Conservation (phyloP, 1,140 invertebrate genomes). For the Lamellibrachia luymesi region DNA sequence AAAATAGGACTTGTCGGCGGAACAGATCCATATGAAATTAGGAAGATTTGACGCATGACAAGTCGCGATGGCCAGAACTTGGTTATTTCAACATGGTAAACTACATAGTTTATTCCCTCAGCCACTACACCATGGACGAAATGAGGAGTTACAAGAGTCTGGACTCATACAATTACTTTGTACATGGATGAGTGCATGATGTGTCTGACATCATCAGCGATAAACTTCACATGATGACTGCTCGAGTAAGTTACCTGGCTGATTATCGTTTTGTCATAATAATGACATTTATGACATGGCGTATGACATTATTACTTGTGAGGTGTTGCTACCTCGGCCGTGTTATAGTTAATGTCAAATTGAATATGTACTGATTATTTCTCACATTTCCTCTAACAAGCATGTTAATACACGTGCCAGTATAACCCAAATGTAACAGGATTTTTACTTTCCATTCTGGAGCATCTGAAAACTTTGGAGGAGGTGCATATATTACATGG, state of each 20-base stretch:
- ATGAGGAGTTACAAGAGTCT: slow-evolving; percentile 30
- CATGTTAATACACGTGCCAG: neutral
- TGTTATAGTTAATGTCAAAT: too few relatives aligned
- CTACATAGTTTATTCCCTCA: slow-evolving; percentile 1
- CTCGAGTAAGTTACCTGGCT: neutral
- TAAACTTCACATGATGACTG: neutral
- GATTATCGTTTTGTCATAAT: neutral
- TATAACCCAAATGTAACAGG: neutral
- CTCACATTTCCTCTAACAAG: neutral
- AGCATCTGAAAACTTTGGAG: too few relatives aligned
- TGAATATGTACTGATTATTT: too few relatives aligned
- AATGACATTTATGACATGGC: neutral
- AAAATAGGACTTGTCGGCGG: slow-evolving; percentile 5
- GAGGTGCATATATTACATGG: neutral
- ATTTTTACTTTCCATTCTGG: too few relatives aligned
- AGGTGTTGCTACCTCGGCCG: neutral
- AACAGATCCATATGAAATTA: neutral
- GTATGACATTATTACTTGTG: neutral
- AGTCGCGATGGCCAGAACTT: neutral
- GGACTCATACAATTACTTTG: slow-evolving; percentile 35
- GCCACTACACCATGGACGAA: slow-evolving; percentile 20
- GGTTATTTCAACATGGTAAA: slow-evolving; percentile 2
- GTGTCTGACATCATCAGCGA: neutral
- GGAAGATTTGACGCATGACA: neutral
- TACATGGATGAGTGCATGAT: slow-evolving; percentile 31